These are phyloP conservation scores for Phanerotoma sp. DNA, from an alignment of 2,888 invertebrate genomes.

Conservation along the genomic window DNA sequence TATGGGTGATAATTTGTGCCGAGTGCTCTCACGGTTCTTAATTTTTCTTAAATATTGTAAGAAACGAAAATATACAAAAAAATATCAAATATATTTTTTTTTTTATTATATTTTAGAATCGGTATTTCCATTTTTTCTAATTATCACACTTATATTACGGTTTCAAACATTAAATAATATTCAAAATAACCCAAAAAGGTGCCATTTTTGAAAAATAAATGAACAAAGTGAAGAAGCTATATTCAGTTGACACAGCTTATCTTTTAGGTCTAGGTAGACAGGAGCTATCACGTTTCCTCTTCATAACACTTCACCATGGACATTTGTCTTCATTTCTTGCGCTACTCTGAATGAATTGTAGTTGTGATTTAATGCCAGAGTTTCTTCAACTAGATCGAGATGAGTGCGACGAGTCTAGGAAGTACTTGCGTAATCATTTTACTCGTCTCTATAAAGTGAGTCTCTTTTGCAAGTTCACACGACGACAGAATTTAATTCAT, in stretches of 20 bases:
- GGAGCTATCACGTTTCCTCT: constrained; percentile 52
- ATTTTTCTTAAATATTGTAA: constrained; percentile 40
- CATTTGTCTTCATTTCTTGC: constrained; percentile 55
- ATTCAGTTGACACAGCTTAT: constrained; percentile 20
- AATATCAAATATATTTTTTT: constrained; percentile 16
- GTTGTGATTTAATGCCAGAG: constrained; percentile 48
- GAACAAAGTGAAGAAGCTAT: constrained; percentile 9
- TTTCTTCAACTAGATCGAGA: constrained; percentile 30
- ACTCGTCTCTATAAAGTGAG: constrained; percentile 1
- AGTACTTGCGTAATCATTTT: constrained; percentile 17
- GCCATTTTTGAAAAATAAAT: constrained; percentile 10
- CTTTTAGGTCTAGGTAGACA: constrained; percentile 34
- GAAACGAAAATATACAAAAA: constrained; percentile 4
- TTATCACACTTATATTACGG: no score
- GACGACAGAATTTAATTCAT: constrained; percentile 6
- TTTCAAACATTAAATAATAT: no score
- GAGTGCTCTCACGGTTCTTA: constrained; percentile 49
- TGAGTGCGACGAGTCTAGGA: constrained; percentile 26
- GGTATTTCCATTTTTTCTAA: no score
- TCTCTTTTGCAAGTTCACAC: constrained; percentile 6
- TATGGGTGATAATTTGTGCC: constrained; percentile 49
- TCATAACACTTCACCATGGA: constrained; percentile 44
- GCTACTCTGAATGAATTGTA: constrained; percentile 43
- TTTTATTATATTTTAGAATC: no score
- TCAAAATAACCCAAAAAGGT: no score